Evolutionary conservation across 2,113 vertebrate species (phyloP), one percentile per base, ranked within the genome.

Genomic region (Alethe diademata): DNA sequence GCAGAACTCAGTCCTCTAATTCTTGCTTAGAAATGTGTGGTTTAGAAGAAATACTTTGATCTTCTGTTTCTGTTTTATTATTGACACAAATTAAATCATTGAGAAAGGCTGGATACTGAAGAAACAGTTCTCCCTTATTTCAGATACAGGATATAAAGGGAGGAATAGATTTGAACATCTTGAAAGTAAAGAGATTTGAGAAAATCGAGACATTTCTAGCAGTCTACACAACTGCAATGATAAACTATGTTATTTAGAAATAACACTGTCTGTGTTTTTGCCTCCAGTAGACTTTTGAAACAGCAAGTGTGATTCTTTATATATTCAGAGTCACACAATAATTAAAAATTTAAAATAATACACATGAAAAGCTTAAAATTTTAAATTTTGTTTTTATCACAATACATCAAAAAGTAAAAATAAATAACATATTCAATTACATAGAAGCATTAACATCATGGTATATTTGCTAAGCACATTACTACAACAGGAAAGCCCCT

Each of bases 341-440:
- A 47, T 28, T 43, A 24, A 74, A 84, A 58, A 53, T 2, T 8
- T 12, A 6, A 78, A 78, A 53, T 23, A 71, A 42, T 9, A 23
- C 0, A 1, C n/a, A 48, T 14, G 23, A 61, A 90, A 61, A 18
- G 0, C 7, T 64, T 62, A 25, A 43, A 5, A n/a, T 16, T 22
- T n/a, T 56, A 14, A 7, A n/a, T 43, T 80, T 45, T 0, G 3
- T 42, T 92, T 69, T 82, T 43, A 35, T 65, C 8, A 16, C 14
- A 53, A 38, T 29, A 29, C 4, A 62, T 57, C 29, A 88, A 50
- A 70, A 2, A 75, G 6, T 15, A 62, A 81, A 70, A 78, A 58
- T 1, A 62, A 58, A 48, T 2, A 53, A 6, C 19, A 61, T 14
- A 12, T 60, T 65, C 53, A 33, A 38, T 65, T 57, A 36, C 1